Percentiles rank a stretch among this genome's conserved stretches.
Conservation (phyloP, 2,888 invertebrate species). For the Pyrochroa serraticornis region DNA sequence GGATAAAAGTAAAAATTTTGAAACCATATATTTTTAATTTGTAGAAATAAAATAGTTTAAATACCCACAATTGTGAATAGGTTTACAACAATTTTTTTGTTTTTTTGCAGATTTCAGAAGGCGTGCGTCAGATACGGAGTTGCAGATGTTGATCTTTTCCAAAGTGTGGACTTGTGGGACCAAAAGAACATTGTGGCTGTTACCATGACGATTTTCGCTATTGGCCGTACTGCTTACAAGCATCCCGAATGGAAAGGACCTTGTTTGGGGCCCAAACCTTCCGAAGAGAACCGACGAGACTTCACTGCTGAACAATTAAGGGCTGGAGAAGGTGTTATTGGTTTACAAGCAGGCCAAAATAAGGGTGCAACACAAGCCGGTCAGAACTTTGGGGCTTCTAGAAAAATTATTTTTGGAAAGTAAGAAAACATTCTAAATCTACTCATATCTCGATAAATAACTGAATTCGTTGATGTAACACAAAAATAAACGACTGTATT, state of each 20-base stretch:
- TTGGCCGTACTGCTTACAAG: constrained; percentile 85
- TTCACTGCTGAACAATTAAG: constrained; percentile 83
- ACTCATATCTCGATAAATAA: constrained; percentile 2
- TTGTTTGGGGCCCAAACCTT: constrained; percentile 81
- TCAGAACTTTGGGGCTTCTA: constrained; percentile 83
- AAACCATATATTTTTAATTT: too few relatives aligned
- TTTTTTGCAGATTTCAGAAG: constrained; percentile 73
- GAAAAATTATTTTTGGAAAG: constrained; percentile 82
- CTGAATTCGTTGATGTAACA: neutral
- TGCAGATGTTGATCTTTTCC: constrained; percentile 85
- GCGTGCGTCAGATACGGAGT: constrained; percentile 85
- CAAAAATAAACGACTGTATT: constrained; percentile 8
- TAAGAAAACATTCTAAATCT: constrained; percentile 50
- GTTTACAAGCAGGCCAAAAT: constrained; percentile 87
- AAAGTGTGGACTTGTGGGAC: constrained; percentile 92
- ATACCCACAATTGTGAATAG: neutral
- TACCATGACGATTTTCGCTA: constrained; percentile 84
- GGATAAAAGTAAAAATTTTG: too few relatives aligned
- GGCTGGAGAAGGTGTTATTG: constrained; percentile 84
- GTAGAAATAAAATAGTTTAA: too few relatives aligned
- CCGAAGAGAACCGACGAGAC: constrained; percentile 82
- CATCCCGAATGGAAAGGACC: constrained; percentile 87
- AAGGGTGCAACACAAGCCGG: constrained; percentile 85
- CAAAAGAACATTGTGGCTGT: constrained; percentile 88
- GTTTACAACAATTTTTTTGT: neutral